Percentiles rank a stretch among this genome's conserved stretches.
Evolutionary conservation across 2,113 vertebrate species (phyloP).

Genomic region (Bos taurus): DNA sequence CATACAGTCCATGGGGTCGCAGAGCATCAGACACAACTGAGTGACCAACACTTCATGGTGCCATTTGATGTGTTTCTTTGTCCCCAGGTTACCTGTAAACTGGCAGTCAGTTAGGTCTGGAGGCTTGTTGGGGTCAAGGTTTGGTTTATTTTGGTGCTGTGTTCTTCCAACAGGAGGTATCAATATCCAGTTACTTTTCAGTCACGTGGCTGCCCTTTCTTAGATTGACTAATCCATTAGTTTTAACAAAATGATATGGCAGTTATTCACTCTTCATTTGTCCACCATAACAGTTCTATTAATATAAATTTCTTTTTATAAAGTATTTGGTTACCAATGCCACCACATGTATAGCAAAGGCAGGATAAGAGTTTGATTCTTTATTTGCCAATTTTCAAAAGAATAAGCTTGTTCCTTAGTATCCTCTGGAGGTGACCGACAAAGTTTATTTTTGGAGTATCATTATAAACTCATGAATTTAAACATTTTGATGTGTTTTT

Average conservation of each 20-base stretch:
- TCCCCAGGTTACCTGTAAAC: not conserved
- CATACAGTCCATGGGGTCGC: not conserved
- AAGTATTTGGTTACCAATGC: not conserved
- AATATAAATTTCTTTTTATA: not conserved
- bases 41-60: not conserved
- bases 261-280: not conserved
- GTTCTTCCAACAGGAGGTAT: not conserved
- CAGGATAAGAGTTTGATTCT: not conserved
- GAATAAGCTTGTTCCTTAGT: not conserved
- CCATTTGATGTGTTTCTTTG: not conserved
- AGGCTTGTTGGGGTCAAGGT: not conserved
- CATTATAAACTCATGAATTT: not conserved
- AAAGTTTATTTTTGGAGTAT: not conserved
- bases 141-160: not conserved
- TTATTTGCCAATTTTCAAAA: constrained; percentile 25
- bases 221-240: not conserved
- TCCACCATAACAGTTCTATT: not conserved
- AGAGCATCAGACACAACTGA: not conserved
- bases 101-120: not conserved
- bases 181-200: not conserved
- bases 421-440: not conserved
- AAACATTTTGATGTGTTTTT: constrained; percentile 31
- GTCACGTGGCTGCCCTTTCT: not conserved
- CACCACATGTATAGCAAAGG: not conserved
- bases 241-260: not conserved